These are phyloP conservation scores for Melieria crassipennis DNA, from an alignment of 2,888 invertebrate species.

Conservation along the genomic window DNA sequence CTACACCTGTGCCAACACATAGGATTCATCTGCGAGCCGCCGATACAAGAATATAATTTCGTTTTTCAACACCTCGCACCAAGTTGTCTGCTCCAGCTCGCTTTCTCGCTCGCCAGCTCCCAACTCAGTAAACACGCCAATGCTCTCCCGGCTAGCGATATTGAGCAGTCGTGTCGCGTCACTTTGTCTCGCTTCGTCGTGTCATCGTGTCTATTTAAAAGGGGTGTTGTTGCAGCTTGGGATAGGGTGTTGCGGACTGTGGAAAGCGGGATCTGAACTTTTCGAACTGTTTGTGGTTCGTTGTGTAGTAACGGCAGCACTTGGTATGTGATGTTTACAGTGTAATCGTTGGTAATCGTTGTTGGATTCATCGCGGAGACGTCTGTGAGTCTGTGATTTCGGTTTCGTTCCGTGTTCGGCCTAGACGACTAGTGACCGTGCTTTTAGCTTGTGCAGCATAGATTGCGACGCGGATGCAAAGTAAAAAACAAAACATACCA, in stretches of 20 bases:
- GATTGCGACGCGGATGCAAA: too few relatives aligned
- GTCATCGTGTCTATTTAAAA: conserved; percentile 4
- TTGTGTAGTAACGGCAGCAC: neutral
- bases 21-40: conserved; percentile 62
- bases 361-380: conserved; percentile 9
- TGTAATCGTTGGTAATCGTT: neutral
- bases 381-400: conserved; percentile 44
- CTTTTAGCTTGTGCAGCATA: conserved; percentile 10
- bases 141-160: neutral
- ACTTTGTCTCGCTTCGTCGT: conserved; percentile 14
- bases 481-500: too few relatives aligned
- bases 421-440: conserved; percentile 24
- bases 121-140: neutral
- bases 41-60: conserved; percentile 63
- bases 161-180: neutral
- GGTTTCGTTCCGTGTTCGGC: conserved; percentile 24
- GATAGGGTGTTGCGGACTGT: neutral
- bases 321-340: neutral
- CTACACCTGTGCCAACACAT: conserved; percentile 55
- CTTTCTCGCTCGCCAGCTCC: conserved; percentile 22
- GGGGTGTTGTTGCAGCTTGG: neutral
- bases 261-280: neutral
- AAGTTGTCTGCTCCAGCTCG: conserved; percentile 59
- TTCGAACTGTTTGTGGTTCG: conserved; percentile 2
- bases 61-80: conserved; percentile 64